Evolutionary conservation across 2,113 vertebrate species (phyloP), one percentile per base, ranked within the genome.

Genomic region (Forbesichthys papilliferus): DNA sequence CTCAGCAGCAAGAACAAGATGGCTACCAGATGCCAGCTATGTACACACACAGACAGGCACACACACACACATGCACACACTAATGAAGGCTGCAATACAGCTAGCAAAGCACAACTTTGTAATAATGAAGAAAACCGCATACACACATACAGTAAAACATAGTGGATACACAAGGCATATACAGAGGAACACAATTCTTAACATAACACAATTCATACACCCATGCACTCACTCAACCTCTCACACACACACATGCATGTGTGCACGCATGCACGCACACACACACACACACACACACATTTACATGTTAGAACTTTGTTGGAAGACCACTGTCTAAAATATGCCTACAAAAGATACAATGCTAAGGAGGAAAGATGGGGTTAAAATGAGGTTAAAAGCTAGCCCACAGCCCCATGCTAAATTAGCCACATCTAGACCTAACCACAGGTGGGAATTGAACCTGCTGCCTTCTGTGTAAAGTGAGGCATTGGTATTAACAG

Each of bases 21-120:
- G 54, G 54, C 54, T 56, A 27, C 54, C 54, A 56, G 54, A 56
- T 56, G 54, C 20, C 57, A 59, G 20, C 57, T 59, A 34, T 13
- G 10, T 27, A 59, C 57, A 59, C 57, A 59, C 57, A 59, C 57
- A 33, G 16, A 34, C 56, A 58, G 8, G 16, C 16, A 59, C 20
- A 34, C 57, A 33, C 57, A 36, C 57, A 34, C 57, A 59, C 57
- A 58, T 20, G 3, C 56, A 58, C 56, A 58, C 56, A 58, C 20
- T 42, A 42, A 42, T 42, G 36, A 42, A 42, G 36, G 36, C 36
- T 42, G n/a, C 14, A 54, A 42, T 42, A 42, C 4, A 42, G 36
- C 36, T 42, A 6, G 36, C 36, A 42, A 42, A 42, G 36, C 36
- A 5, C 36, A 42, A 42, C 36, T 42, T 42, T 42, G 36, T 42